Evolutionary conservation across 2,797 vertebrate species (phyloP).

Genomic region (Macrochelys suwanniensis): DNA sequence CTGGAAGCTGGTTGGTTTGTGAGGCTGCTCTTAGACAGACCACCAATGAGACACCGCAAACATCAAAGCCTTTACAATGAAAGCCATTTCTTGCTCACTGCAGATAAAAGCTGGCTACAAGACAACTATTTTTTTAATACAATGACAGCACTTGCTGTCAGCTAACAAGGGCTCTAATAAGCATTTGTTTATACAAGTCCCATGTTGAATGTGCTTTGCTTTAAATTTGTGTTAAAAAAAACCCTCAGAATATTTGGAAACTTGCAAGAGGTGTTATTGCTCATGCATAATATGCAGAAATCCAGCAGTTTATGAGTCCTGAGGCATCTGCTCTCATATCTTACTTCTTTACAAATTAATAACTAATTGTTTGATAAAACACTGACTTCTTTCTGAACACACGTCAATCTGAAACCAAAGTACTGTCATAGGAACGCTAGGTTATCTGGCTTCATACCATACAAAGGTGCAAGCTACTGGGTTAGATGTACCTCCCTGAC

Average conservation of each 20-base stretch:
- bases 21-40: background rate
- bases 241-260: background rate
- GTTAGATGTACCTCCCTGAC: background rate
- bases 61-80: fast-evolving
- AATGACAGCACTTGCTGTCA: background rate
- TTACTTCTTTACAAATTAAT: fast-evolving
- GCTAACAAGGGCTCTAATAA: background rate
- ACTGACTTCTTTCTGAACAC: background rate
- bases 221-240: background rate
- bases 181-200: background rate
- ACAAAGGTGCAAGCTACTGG: fast-evolving
- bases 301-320: fast-evolving
- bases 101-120: background rate
- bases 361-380: background rate
- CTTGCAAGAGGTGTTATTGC: background rate
- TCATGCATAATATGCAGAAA: background rate
- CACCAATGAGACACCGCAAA: background rate
- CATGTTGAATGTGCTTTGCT: background rate
- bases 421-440: fast-evolving
- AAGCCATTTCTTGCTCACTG: background rate
- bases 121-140: background rate
- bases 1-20: background rate
- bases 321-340: background rate
- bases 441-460: background rate
- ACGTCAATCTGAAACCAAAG: background rate